phyloP scores from a whole-genome alignment of 2,888 invertebrate species.

The Amiota minor region DNA sequence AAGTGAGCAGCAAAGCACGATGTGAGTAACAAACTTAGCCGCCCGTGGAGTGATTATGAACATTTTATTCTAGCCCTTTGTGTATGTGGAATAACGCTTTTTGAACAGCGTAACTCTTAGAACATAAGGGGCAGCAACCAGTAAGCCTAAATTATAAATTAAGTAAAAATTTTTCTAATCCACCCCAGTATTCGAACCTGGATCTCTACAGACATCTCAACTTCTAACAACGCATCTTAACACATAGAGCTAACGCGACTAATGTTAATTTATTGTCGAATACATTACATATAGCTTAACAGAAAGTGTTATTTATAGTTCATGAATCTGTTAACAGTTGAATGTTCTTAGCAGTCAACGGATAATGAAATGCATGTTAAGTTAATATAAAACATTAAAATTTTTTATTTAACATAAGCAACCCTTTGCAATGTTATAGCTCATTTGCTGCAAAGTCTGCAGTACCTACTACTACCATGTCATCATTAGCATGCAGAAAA shows the following conservation, averaged over 20 bases:
- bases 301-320: conserved; percentile 1
- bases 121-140: conserved; percentile 46
- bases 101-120: conserved; percentile 53
- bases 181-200: neutral
- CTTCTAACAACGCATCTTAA: neutral
- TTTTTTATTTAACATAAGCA: no score
- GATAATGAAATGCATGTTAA: no score
- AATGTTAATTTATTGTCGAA: neutral
- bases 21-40: conserved; percentile 24
- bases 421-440: no score
- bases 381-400: no score
- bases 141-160: neutral
- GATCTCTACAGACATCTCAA: neutral
- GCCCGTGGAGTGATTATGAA: conserved; percentile 64
- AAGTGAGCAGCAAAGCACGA: conserved; percentile 41
- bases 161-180: neutral
- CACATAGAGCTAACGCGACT: conserved; percentile 28
- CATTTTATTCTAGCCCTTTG: conserved; percentile 59
- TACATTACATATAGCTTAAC: neutral
- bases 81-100: conserved; percentile 57
- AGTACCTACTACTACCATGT: no score
- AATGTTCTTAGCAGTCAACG: neutral
- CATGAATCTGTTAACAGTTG: neutral
- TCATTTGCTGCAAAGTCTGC: no score
- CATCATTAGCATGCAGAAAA: no score